phyloP scores from a whole-genome alignment of 2,113 vertebrate species.

The Eulemur macaco region DNA sequence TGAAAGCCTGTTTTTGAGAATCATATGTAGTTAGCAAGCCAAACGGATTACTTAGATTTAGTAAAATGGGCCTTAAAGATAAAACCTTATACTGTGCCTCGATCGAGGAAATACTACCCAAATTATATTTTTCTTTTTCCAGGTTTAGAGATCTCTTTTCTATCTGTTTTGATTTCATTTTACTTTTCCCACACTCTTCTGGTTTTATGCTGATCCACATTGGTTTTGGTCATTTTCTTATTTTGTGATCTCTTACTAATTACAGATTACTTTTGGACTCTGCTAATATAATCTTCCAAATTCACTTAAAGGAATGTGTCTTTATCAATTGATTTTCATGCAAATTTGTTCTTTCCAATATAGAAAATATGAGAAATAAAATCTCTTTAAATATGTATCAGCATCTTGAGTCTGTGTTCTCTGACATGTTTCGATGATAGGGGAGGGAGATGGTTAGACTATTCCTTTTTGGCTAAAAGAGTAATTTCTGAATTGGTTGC shows the following conservation, averaged over 20 bases:
- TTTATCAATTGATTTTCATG: background rate
- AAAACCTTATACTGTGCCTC: background rate
- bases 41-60: background rate
- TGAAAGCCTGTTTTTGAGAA: background rate
- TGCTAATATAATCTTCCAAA: constrained; percentile 7
- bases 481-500: background rate
- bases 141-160: background rate
- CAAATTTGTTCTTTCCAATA: background rate
- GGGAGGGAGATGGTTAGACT: background rate
- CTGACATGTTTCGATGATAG: background rate
- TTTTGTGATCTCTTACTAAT: background rate
- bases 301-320: background rate
- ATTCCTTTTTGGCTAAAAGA: background rate
- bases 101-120: background rate
- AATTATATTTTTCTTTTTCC: background rate
- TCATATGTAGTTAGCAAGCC: background rate
- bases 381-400: background rate
- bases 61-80: background rate
- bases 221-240: background rate
- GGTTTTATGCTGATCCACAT: background rate
- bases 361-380: background rate
- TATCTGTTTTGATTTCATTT: background rate
- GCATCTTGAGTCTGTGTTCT: background rate
- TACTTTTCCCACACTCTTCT: background rate
- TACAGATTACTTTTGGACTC: background rate